Base-by-base conservation (phyloP, 2,797 vertebrate species). In the Dicrostonyx torquatus region DNA sequence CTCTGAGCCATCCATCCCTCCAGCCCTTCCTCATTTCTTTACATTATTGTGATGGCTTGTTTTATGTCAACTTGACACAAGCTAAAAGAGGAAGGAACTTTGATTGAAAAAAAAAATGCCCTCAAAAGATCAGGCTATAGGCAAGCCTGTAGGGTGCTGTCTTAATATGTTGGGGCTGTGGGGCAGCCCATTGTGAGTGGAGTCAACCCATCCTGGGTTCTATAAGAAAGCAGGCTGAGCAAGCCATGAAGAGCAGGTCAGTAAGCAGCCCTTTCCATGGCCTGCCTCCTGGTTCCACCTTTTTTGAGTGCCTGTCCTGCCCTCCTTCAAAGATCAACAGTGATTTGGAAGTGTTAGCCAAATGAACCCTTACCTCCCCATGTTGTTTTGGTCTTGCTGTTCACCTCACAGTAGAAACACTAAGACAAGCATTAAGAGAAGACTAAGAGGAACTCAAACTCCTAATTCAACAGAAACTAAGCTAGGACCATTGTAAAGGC, bases 361-460 rank as follows among this genome's bases (percentile, higher is more conserved):
- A 68, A 50, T 85, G 48, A 86, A 50, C 48, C 24, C n/a, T 40
- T 55, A 29, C 24, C 48, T 53, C 83, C 5, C 48, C 34, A 50
- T 14, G 45, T 26, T 85, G 64, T 5, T 53, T 26, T 37, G 50
- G 66, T 55, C n/a, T 18, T 10, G 14, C 24, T 72, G 48, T 55
- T 70, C 24, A 70, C 40, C 48, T 55, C 66, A 31, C 34, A 87
- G n/a, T 10, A 72, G 26, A 55, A 72, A 72, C 6, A 40, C 34
- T 22, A 17, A 31, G 62, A 84, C 26, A 72, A 90, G 43, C 48
- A 90, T 50, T 82, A 58, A 85, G 13, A 88, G 55, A 94, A 12
- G 45, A 84, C 12, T 45, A 87, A 83, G 24, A 91, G 75, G 29
- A 68, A 95, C 87, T 90, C 50, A 58, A 91, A 72, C 26, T 58